These are phyloP conservation scores for Hippocampus kuda DNA, from an alignment of 2,797 vertebrate species.

Conservation along the genomic window DNA sequence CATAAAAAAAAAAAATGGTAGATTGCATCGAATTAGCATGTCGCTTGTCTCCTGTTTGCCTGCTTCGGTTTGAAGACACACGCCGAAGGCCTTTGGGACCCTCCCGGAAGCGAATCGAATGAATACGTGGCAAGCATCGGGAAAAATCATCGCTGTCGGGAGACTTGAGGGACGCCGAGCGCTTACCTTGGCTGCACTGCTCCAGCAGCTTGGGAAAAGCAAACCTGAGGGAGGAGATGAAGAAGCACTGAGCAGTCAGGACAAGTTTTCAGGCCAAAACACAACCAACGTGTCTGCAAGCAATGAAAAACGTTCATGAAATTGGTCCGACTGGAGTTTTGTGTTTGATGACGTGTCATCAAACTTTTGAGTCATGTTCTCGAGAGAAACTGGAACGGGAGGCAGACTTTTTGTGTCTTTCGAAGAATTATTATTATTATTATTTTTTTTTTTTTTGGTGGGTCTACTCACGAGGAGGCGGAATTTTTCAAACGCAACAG, in stretches of 20 bases:
- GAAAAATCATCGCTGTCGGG: neutral
- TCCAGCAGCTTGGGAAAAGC: conserved; percentile 93
- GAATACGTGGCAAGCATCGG: neutral
- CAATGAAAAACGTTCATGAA: too few relatives aligned
- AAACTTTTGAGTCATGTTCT: too few relatives aligned
- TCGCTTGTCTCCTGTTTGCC: neutral
- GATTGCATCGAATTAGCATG: neutral
- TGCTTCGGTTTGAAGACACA: neutral
- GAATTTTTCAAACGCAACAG: too few relatives aligned
- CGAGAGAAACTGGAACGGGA: too few relatives aligned
- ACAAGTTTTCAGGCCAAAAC: neutral
- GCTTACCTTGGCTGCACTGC: conserved; percentile 89
- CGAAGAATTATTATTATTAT: too few relatives aligned
- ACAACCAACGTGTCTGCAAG: too few relatives aligned
- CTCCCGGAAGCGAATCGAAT: neutral
- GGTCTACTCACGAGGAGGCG: too few relatives aligned
- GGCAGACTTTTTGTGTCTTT: neutral
- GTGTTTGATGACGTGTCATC: too few relatives aligned
- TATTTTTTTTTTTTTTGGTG: too few relatives aligned
- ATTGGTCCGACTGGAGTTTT: too few relatives aligned
- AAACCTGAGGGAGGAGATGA: conserved; percentile 63
- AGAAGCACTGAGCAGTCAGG: neutral
- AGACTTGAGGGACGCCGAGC: neutral
- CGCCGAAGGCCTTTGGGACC: neutral
- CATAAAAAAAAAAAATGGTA: conserved; percentile 5